Evolutionary conservation across 2,888 invertebrate genomes (phyloP), one percentile per base, ranked within the genome.

Genomic region (Plemyria rubiginata): DNA sequence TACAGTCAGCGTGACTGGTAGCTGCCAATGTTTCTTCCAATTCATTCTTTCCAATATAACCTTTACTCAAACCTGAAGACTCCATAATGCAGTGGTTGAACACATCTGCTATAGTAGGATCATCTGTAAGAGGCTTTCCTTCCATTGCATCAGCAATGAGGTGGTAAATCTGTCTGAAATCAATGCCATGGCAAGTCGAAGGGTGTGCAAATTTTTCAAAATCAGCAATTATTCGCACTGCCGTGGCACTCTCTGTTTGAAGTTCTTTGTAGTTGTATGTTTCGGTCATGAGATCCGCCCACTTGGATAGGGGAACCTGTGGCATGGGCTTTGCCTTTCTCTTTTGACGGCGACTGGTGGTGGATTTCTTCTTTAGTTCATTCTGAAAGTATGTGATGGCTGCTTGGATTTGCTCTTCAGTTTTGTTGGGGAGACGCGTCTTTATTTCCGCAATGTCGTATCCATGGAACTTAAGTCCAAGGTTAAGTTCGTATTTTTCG

Each of bases 131-230:
- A 9, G 81, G 59, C 75, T 89, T 90, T 0, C 92, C 92, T 68
- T 89, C 88, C 71, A 92, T 75, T 4, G 90, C 87, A 72, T 88
- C 85, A 0, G 90, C 90, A 46, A 93, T 65, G 54, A 79, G 75
- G 53, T 82, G 78, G 65, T 93, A 92, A 11, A 89, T 66, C 13
- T 77, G 76, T 59, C 73, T 80, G 41, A 93, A 87, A 70, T 92
- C 84, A 58, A 90, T 72, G 41, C 79, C 75, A 0, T 80, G 79
- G 11, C 85, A 83, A 4, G 62, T 64, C 1, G 66, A 51, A 1
- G 83, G 52, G 3, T 74, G 5, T 0, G 90, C 88, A 32, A 86
- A 80, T 2, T 80, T 70, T 68, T 92, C 91, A 63, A 85, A 78
- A 11, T 90, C 85, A n/a, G 89, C 90, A 32, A 93, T 87, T 13